Conservation (phyloP, 2,888 invertebrate species). For the Yponomeuta malinellus region DNA sequence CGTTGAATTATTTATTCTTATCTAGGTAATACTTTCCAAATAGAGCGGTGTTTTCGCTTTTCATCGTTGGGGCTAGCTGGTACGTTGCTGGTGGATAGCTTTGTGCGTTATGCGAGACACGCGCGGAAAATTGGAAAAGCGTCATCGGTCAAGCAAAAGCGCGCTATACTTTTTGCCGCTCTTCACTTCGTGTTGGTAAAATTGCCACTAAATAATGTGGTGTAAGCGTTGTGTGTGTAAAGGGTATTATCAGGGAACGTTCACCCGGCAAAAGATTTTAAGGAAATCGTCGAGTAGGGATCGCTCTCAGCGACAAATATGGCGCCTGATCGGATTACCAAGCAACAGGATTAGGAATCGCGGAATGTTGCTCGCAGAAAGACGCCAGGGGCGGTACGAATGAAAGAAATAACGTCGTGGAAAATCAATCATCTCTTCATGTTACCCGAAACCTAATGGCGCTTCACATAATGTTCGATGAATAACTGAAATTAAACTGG, state of each 20-base stretch:
- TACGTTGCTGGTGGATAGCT: not conserved
- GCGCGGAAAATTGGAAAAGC: constrained; percentile 46
- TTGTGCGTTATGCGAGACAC: constrained; percentile 31
- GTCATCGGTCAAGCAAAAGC: constrained; percentile 25
- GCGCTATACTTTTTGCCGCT: not conserved
- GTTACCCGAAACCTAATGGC: not conserved
- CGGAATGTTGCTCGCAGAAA: constrained; percentile 7
- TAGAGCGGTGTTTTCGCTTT: not conserved
- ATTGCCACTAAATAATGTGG: not conserved
- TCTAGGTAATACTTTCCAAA: not conserved
- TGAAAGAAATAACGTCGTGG: constrained; percentile 7
- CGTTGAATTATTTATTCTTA: not conserved
- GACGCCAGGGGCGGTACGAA: constrained; percentile 6
- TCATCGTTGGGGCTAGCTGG: not conserved
- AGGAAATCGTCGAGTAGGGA: constrained; percentile 12
- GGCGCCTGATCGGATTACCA: constrained; percentile 12
- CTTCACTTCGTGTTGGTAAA: not conserved
- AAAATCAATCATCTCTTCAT: constrained; percentile 14
- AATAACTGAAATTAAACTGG: not conserved
- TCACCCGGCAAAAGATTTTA: not conserved
- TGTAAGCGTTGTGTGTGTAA: not conserved
- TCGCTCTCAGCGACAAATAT: constrained; percentile 2
- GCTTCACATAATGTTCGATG: not conserved
- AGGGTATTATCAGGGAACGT: not conserved
- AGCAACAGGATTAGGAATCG: constrained; percentile 10